phyloP scores from a whole-genome alignment of 2,797 vertebrate genomes.

The Tolypeutes matacus region DNA sequence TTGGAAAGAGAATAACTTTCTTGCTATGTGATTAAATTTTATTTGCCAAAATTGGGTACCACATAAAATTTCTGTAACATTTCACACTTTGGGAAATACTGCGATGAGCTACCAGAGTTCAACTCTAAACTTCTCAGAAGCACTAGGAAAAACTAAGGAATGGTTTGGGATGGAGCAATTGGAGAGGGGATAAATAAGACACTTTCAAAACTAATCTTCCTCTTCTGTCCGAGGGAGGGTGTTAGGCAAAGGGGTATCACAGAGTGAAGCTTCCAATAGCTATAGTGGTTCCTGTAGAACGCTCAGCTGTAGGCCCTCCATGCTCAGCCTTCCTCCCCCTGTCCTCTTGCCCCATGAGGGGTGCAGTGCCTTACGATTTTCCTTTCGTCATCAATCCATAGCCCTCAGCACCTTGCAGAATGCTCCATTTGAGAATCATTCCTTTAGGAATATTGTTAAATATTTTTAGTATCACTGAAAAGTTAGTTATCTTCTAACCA shows the following conservation, averaged over 20 bases:
- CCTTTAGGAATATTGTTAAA: neutral
- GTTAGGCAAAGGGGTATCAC: neutral
- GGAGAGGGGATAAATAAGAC: neutral
- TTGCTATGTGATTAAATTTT: slow-evolving; percentile 59
- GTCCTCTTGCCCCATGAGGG: neutral
- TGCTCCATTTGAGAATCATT: neutral
- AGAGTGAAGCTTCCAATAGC: neutral
- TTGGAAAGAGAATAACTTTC: slow-evolving; percentile 70
- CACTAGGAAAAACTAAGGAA: slow-evolving; percentile 23
- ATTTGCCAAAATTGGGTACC: slow-evolving; percentile 61
- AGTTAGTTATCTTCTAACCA: neutral
- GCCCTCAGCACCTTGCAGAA: neutral
- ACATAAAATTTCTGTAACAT: slow-evolving; percentile 64
- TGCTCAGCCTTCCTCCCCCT: neutral
- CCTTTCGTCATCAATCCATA: neutral
- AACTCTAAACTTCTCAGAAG: slow-evolving; percentile 60
- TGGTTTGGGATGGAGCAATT: neutral
- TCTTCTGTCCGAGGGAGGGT: neutral
- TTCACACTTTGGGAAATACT: slow-evolving; percentile 48
- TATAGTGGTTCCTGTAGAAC: neutral
- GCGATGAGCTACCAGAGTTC: slow-evolving; percentile 37
- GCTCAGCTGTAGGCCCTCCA: neutral
- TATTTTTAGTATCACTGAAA: neutral
- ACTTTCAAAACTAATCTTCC: neutral
- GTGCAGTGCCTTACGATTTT: neutral